Conservation (phyloP, 1,140 invertebrate species). For the Agrilus planipennis region DNA sequence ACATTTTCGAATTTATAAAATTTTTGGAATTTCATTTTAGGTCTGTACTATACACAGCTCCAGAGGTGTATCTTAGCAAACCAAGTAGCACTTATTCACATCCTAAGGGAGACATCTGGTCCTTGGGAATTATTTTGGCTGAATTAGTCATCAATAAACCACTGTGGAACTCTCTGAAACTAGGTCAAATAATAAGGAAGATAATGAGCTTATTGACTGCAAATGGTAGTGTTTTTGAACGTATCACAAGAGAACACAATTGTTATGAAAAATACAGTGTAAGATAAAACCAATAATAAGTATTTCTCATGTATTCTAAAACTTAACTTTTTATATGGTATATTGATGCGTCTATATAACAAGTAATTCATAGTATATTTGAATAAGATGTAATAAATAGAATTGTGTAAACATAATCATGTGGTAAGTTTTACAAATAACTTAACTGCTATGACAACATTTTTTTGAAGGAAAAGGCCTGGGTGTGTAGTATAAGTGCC, state of each 20-base stretch:
- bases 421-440: too few relatives aligned
- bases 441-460: too few relatives aligned
- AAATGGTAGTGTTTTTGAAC: constrained; percentile 49
- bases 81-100: constrained; percentile 31
- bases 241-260: constrained; percentile 65
- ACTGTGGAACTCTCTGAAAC: constrained; percentile 60
- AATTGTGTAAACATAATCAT: too few relatives aligned
- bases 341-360: too few relatives aligned
- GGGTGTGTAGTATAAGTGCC: neutral
- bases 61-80: constrained; percentile 57
- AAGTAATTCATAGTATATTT: too few relatives aligned
- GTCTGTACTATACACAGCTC: constrained; percentile 64
- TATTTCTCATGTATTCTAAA: neutral
- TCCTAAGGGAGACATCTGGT: constrained; percentile 80
- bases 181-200: constrained; percentile 60
- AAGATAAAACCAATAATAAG: constrained; percentile 11
- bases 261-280: constrained; percentile 53
- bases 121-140: constrained; percentile 74
- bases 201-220: constrained; percentile 57
- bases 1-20: neutral
- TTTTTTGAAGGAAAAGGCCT: too few relatives aligned
- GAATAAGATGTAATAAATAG: too few relatives aligned
- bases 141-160: constrained; percentile 56
- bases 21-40: constrained; percentile 14
- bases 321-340: neutral